Evolutionary conservation across 2,888 invertebrate species (phyloP).

Genomic region (Campopleginae sp.): DNA sequence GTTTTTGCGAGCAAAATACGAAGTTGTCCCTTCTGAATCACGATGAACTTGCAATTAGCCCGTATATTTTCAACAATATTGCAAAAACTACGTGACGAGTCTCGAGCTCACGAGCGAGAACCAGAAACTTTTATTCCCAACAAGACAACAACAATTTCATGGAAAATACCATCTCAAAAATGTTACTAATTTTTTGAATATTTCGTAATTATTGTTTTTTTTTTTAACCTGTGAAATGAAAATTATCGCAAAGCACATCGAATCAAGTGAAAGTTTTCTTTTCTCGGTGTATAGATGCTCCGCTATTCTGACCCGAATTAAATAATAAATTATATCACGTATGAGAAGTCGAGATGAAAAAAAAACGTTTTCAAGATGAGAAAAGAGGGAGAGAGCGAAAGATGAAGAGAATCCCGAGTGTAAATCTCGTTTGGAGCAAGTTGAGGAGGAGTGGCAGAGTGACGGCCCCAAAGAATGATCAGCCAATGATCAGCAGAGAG

Average conservation of each 20-base stretch:
- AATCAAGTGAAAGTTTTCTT: background rate
- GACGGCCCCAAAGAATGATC: constrained; percentile 70
- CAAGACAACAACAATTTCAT: background rate
- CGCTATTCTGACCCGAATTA: background rate
- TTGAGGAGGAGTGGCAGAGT: constrained; percentile 67
- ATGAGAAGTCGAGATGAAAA: background rate
- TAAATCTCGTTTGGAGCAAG: constrained; percentile 64
- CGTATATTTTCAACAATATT: background rate
- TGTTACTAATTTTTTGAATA: background rate
- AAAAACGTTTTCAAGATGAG: background rate
- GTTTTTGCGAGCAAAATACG: background rate
- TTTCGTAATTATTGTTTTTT: background rate
- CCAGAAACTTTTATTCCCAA: background rate
- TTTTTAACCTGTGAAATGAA: background rate
- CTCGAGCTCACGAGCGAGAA: background rate
- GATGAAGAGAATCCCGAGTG: constrained; percentile 34
- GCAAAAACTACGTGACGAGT: background rate
- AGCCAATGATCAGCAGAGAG: constrained; percentile 68
- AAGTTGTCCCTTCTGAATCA: background rate
- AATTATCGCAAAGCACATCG: background rate
- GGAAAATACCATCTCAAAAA: background rate
- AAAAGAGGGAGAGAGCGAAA: constrained; percentile 3
- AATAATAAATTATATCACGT: constrained; percentile 1
- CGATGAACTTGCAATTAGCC: background rate
- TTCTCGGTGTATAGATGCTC: background rate